A percentile compares a stretch with the other conserved stretches of the same genome.
These are phyloP conservation scores for Oryzias woworae DNA, from an alignment of 2,113 vertebrate species.

Conservation along the genomic window DNA sequence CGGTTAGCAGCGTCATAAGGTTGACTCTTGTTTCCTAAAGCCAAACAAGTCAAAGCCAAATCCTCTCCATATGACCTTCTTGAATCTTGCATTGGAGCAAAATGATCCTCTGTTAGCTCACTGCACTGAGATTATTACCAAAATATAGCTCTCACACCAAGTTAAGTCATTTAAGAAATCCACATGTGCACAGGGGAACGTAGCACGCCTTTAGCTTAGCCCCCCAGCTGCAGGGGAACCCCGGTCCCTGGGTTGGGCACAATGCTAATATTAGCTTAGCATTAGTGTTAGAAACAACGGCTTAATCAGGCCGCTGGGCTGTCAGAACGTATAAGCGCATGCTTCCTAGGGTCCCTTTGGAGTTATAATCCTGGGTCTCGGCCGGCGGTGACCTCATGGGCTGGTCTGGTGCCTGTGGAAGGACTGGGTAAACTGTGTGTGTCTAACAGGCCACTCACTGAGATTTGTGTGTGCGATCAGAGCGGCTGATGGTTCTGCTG, in stretches of 20 bases:
- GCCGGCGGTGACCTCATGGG: constrained; percentile 89
- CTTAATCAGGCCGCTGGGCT: constrained; percentile 86
- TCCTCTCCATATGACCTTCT: constrained; percentile 85
- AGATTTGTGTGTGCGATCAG: constrained; percentile 54
- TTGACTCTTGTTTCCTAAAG: constrained; percentile 29
- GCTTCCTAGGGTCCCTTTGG: constrained; percentile 87
- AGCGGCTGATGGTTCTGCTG: constrained; percentile 52
- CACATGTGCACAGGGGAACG: constrained; percentile 36
- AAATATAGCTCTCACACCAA: constrained; percentile 79
- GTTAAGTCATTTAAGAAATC: constrained; percentile 76
- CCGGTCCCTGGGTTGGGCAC: constrained; percentile 47
- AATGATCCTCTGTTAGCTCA: constrained; percentile 82
- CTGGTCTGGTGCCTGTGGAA: constrained; percentile 82
- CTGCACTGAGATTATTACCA: constrained; percentile 82
- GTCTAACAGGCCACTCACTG: constrained; percentile 69
- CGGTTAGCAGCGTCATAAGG: constrained; percentile 11
- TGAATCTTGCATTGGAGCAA: constrained; percentile 85
- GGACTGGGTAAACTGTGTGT: constrained; percentile 29
- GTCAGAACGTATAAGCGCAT: constrained; percentile 88
- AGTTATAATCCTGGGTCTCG: constrained; percentile 85
- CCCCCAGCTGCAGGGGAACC: constrained; percentile 44
- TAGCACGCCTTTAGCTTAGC: constrained; percentile 53
- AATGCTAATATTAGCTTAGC: constrained; percentile 82
- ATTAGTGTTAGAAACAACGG: constrained; percentile 79
- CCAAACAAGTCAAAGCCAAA: constrained; percentile 80